Evolutionary conservation across 2,113 vertebrate genomes (phyloP), one percentile per base, ranked within the genome.

Genomic region (Picathartes gymnocephalus): DNA sequence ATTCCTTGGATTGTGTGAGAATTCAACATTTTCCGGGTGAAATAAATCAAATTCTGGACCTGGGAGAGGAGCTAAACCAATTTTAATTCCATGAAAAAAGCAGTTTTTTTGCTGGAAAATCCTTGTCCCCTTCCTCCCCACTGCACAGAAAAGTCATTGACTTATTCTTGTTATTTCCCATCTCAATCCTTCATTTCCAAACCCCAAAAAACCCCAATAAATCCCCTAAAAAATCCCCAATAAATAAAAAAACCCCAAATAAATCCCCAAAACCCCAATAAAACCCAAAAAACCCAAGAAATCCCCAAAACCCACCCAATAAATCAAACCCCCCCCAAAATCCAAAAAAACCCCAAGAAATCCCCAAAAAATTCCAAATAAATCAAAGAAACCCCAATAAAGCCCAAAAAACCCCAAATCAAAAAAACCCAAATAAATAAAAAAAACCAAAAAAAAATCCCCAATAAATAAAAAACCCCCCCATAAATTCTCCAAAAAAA

Each of bases 121-220:
- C 73, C 58, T 74, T 6, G 17, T 39, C 44, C 47, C 47, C 80
- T 81, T 48, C 60, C 48, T 66, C 66, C 80, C 56, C 57, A 44
- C 23, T 15, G 20, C 50, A 37, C 5, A 40, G 18, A 54, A 54
- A 8, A 66, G 44, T 27, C 57, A 12, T 25, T 5, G 2, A 19
- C 47, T 74, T 28, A 37, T 40, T 40, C 35, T 2, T 24, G n/a
- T 31, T 9, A 21, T 50, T 47, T 57, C 24, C n/a, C 77, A 30
- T 44, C 58, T 79, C 68, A 35, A 69, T 96, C 92, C 94, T 92
- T 95, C 94, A 85, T 77, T 86, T 61, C 56, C 69, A 70, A 76
- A 66, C 25, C 39, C 39, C 39, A 39, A 39, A 39, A 39, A 39
- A 39, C 39, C 39, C 9, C 39, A 39, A 39, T 39, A 39, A 39